Evolutionary conservation across 1,140 invertebrate species (phyloP).

Genomic region (Bombus cullumanus): DNA sequence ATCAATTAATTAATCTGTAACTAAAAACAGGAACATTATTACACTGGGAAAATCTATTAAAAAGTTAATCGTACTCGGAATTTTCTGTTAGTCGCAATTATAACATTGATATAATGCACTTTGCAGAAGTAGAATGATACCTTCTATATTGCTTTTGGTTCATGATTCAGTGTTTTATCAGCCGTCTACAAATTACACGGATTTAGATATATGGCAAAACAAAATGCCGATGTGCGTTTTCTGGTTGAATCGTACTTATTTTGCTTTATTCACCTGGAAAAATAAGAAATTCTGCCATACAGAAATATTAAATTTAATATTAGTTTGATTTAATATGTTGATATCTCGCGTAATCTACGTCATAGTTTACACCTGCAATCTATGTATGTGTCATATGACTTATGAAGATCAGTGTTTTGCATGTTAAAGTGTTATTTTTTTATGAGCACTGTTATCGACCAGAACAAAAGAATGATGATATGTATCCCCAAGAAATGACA

Average conservation of each 20-base stretch:
- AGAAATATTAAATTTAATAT: conserved; percentile 24
- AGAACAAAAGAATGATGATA: conserved; percentile 13
- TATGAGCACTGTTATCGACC: conserved; percentile 19
- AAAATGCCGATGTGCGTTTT: conserved; percentile 40
- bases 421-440: conserved; percentile 27
- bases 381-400: conserved; percentile 15
- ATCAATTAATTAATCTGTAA: neutral
- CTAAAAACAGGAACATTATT: neutral
- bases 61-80: neutral
- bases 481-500: conserved; percentile 6
- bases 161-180: conserved; percentile 21
- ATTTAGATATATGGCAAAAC: conserved; percentile 45
- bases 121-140: neutral
- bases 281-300: neutral
- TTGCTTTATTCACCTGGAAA: conserved; percentile 2
- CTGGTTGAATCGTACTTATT: conserved; percentile 8
- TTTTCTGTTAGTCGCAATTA: neutral
- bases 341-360: conserved; percentile 23
- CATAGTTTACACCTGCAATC: conserved; percentile 16
- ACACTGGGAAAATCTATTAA: neutral
- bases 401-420: conserved; percentile 21
- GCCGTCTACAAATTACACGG: conserved; percentile 20
- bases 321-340: conserved; percentile 13
- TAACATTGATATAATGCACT: too few species aligned
- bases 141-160: conserved; percentile 25